Base-by-base conservation (phyloP, 2,797 vertebrate genomes). In the Alosa sapidissima region DNA sequence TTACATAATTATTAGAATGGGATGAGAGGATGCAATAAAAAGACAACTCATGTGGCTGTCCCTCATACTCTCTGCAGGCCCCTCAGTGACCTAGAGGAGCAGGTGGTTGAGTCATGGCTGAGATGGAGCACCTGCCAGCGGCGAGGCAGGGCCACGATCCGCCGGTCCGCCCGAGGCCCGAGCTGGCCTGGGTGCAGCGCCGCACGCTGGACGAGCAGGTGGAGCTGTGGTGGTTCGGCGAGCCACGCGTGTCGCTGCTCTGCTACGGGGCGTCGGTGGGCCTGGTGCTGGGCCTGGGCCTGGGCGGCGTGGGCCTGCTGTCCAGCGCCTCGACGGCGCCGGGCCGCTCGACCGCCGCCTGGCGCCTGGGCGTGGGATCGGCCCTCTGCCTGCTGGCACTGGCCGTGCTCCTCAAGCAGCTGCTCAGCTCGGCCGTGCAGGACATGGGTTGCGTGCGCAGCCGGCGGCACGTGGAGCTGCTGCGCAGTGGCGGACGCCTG, bases 361-460 rank as follows among this genome's bases (percentile, higher is more conserved):
- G 98, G 98, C 95, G 97, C 19, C 94, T 99, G 6, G 97, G 94
- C 0, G 96, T 96, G 28, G 98, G 98, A 85, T 96, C 96, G 0
- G 94, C 94, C 0, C 96, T 99, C 82, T 99, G 98, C 89, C 95
- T 99, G 58, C 91, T 99, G 87, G 96, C 98, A 24, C 93, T 99
- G 65, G 90, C 96, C 0, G 94, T 99, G 5, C 94, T 99, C 55
- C 95, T 98, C 88, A 99, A 99, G 93, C 98, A 98, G 93, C 95
- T 99, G 87, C 94, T 99, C 90, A 99, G 98, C 93, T 99, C 98
- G 0, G 98, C 98, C 0, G 94, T 99, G 88, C 98, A 99, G 95
- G 98, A 99, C 94, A 99, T 98, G 98, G 98, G 98, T 90, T 99
- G 98, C 33, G 92, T 99, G 82, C 96, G 87, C 85, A 97, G 96